Percentiles rank a stretch among this genome's conserved stretches.
These are phyloP conservation scores for Felis chaus DNA, from an alignment of 2,113 vertebrate species.

Conservation along the genomic window DNA sequence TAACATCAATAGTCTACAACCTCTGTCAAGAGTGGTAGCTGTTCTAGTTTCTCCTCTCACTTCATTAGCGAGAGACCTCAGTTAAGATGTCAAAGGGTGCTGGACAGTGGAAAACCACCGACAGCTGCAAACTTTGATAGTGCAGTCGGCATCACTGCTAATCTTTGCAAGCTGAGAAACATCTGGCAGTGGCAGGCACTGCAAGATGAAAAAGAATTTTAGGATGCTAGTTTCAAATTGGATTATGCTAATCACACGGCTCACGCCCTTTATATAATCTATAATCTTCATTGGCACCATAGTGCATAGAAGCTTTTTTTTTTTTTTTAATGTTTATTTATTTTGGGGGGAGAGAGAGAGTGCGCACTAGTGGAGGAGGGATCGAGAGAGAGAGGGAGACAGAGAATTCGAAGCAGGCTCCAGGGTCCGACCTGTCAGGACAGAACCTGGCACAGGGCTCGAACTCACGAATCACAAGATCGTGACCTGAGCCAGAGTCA, in stretches of 20 bases:
- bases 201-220: neutral
- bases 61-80: neutral
- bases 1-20: neutral
- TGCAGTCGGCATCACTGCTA: neutral
- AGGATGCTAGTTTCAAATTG: neutral
- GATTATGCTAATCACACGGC: neutral
- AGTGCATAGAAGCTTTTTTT: too few relatives aligned
- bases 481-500: too few relatives aligned
- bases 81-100: neutral
- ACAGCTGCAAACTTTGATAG: neutral
- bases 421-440: too few relatives aligned
- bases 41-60: neutral
- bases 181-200: neutral
- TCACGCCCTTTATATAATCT: neutral
- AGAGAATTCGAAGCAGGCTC: too few relatives aligned
- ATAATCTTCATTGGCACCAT: neutral
- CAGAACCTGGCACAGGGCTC: too few relatives aligned
- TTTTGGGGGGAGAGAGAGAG: too few relatives aligned
- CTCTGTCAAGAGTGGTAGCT: neutral
- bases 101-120: neutral
- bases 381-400: too few relatives aligned
- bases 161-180: neutral
- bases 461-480: too few relatives aligned
- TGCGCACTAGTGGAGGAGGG: too few relatives aligned
- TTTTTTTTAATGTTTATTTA: too few relatives aligned